Conservation (phyloP, 1,140 invertebrate species). For the Eupeodes corollae region DNA sequence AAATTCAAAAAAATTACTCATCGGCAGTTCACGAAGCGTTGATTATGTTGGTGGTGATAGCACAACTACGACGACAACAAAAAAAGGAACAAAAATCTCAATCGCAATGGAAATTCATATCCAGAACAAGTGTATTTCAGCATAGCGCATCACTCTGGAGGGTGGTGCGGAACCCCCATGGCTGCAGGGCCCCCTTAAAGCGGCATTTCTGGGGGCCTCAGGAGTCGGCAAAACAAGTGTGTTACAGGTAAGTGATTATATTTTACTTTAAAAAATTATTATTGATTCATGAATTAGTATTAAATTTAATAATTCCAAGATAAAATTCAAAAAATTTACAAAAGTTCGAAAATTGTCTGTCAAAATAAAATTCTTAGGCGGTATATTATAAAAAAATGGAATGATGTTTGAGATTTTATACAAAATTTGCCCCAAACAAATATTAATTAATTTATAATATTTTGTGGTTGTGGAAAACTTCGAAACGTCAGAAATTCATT, state of each 20-base stretch:
- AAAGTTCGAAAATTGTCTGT: no score
- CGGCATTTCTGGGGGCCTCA: constrained; percentile 63
- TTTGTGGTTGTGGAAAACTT: no score
- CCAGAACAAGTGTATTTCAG: constrained; percentile 37
- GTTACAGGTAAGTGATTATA: constrained; percentile 50
- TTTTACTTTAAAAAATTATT: background rate
- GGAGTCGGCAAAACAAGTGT: constrained; percentile 72
- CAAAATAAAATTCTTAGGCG: no score
- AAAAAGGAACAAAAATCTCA: constrained; percentile 32
- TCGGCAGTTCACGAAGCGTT: constrained; percentile 34
- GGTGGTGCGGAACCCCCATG: constrained; percentile 37
- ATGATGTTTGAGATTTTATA: no score
- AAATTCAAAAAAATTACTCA: constrained; percentile 36
- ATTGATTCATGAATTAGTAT: no score
- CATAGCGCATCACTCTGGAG: constrained; percentile 40
- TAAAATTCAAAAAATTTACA: no score
- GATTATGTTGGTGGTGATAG: constrained; percentile 38
- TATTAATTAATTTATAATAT: no score
- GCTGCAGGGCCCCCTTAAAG: constrained; percentile 57
- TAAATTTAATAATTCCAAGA: no score
- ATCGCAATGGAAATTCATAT: constrained; percentile 38
- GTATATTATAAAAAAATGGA: no score
- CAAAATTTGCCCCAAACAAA: no score
- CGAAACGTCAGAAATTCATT: no score
- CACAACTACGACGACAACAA: constrained; percentile 16